These are phyloP conservation scores for Noctuana brunneofusca DNA, from an alignment of 2,888 invertebrate genomes.

Conservation along the genomic window DNA sequence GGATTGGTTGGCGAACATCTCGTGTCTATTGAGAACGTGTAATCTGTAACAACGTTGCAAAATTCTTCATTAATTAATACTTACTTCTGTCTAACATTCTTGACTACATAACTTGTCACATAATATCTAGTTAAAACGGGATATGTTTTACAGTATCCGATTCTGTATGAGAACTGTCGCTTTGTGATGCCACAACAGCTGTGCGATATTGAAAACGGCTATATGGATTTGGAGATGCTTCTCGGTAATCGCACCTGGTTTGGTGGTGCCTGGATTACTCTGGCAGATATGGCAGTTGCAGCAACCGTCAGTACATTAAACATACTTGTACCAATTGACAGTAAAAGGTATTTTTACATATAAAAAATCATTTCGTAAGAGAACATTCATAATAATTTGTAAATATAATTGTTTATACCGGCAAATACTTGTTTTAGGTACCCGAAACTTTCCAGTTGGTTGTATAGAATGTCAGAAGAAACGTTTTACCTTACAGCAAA, in stretches of 20 bases:
- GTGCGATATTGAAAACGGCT: constrained; percentile 54
- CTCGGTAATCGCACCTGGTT: constrained; percentile 53
- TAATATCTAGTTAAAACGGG: neutral
- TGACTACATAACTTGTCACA: no score
- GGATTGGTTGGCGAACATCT: no score
- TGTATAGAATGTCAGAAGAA: constrained; percentile 58
- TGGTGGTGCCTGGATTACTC: constrained; percentile 52
- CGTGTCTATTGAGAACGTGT: no score
- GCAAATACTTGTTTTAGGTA: constrained; percentile 45
- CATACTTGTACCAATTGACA: constrained; percentile 59
- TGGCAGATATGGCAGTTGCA: constrained; percentile 59
- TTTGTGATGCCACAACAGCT: constrained; percentile 60
- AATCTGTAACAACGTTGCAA: no score
- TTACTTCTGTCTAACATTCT: no score
- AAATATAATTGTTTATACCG: constrained; percentile 1
- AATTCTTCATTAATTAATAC: no score
- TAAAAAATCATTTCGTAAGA: neutral
- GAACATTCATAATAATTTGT: neutral
- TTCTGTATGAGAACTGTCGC: constrained; percentile 59
- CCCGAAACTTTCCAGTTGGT: constrained; percentile 57
- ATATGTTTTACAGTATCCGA: constrained; percentile 53
- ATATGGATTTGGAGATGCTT: constrained; percentile 57
- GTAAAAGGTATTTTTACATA: constrained; percentile 44
- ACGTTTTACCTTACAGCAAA: constrained; percentile 60
- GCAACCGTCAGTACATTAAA: constrained; percentile 62